A percentile compares a stretch with the other conserved stretches of the same genome.
Conservation (phyloP, 1,140 invertebrate species). For the Proctacanthus coquilletti region DNA sequence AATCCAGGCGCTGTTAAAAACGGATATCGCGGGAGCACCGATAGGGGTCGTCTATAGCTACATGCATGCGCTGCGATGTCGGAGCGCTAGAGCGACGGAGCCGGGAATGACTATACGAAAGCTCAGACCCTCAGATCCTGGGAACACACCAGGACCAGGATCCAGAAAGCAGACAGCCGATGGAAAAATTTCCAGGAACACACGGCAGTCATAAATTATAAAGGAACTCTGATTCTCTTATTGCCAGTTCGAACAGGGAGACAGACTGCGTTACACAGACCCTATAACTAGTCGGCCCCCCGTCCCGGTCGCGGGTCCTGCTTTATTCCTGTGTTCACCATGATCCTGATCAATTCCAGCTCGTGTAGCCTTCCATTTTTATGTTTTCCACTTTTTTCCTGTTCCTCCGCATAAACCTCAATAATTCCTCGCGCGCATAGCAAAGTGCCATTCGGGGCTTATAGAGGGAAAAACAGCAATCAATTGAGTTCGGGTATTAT, state of each 20-base stretch:
- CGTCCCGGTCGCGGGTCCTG: background rate
- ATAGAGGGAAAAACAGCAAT: background rate
- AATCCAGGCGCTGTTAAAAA: background rate
- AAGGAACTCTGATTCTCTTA: background rate
- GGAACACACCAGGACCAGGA: too few species aligned
- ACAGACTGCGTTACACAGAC: too few species aligned
- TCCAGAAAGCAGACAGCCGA: background rate
- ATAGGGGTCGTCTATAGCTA: background rate
- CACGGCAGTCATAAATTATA: slow-evolving; percentile 4
- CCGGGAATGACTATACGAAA: background rate
- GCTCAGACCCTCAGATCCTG: background rate
- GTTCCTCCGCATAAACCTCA: background rate
- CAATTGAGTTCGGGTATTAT: background rate
- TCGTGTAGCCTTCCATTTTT: background rate
- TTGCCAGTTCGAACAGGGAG: too few species aligned
- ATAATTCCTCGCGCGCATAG: background rate
- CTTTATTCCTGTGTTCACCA: slow-evolving; percentile 3
- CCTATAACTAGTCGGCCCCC: too few species aligned
- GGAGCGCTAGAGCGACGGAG: background rate
- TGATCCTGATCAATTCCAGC: slow-evolving; percentile 1
- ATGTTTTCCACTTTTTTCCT: background rate
- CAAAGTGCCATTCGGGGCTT: background rate
- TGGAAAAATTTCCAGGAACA: background rate
- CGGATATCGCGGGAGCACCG: background rate
- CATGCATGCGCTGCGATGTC: background rate